Percentiles rank a stretch among this genome's conserved stretches.
Evolutionary conservation across 2,113 vertebrate genomes (phyloP).

Genomic region (Ibidorhyncha struthersii): DNA sequence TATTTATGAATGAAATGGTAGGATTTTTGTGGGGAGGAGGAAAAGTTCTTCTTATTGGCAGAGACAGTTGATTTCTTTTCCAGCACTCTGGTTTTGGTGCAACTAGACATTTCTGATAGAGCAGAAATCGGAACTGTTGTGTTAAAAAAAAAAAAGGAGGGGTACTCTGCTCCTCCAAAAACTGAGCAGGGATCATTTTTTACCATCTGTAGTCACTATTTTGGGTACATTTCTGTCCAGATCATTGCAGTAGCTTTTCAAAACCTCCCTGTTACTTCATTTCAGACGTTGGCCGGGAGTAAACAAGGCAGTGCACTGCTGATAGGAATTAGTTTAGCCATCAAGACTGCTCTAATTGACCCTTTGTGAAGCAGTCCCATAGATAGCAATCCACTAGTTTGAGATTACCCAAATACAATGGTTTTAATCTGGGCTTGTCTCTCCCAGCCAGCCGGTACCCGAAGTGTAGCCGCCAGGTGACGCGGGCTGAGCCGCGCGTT

Average conservation of each 20-base stretch:
- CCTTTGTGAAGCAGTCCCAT: not conserved
- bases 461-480: not conserved
- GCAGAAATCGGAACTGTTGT: not conserved
- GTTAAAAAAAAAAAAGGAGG: not conserved
- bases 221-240: not conserved
- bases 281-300: not conserved
- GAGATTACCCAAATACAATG: not conserved
- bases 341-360: not conserved
- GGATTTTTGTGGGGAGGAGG: slow-evolving; percentile 5
- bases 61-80: slow-evolving; percentile 21
- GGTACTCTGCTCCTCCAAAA: not conserved
- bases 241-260: not conserved
- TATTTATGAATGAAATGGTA: slow-evolving; percentile 71
- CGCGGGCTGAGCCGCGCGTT: not conserved
- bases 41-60: slow-evolving; percentile 18
- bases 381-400: not conserved
- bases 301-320: not conserved
- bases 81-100: not conserved
- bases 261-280: not conserved
- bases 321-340: not conserved
- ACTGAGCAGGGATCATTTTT: not conserved
- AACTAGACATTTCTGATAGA: not conserved
- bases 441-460: not conserved
- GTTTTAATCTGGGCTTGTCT: not conserved
- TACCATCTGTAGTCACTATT: not conserved